Percentiles rank a stretch among this genome's conserved stretches.
Evolutionary conservation across 1,140 invertebrate genomes (phyloP).

Genomic region (Calephelis virginiensis): DNA sequence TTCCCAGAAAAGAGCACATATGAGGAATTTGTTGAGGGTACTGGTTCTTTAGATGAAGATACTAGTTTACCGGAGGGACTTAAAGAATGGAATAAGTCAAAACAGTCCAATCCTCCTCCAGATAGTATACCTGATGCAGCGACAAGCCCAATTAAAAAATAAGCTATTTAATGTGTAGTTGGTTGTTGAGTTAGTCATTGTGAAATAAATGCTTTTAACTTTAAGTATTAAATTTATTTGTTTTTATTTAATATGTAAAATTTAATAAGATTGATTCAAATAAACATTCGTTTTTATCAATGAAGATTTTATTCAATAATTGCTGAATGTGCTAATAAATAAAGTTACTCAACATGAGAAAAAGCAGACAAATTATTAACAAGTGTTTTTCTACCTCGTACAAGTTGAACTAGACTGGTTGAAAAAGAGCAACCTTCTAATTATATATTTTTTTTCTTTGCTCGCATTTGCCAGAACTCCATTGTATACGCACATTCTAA

Average conservation of each 20-base stretch:
- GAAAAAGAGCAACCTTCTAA: no score
- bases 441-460: no score
- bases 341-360: no score
- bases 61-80: conserved; percentile 96
- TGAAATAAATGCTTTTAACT: conserved; percentile 67
- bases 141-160: conserved; percentile 54
- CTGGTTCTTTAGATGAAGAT: conserved; percentile 98
- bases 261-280: conserved; percentile 13
- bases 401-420: no score
- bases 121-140: conserved; percentile 48
- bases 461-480: no score
- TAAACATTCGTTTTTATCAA: not conserved
- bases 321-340: no score
- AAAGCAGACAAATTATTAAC: no score
- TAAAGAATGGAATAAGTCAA: conserved; percentile 95
- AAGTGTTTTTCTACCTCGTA: no score
- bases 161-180: conserved; percentile 47
- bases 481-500: no score
- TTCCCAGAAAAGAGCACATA: conserved; percentile 99
- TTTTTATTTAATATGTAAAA: conserved; percentile 31
- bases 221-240: conserved; percentile 62
- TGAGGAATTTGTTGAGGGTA: conserved; percentile 99
- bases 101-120: conserved; percentile 49
- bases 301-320: no score
- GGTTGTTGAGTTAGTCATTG: conserved; percentile 57